Evolutionary conservation across 1,140 invertebrate genomes (phyloP).

Genomic region (Trachymyrmex septentrionalis): DNA sequence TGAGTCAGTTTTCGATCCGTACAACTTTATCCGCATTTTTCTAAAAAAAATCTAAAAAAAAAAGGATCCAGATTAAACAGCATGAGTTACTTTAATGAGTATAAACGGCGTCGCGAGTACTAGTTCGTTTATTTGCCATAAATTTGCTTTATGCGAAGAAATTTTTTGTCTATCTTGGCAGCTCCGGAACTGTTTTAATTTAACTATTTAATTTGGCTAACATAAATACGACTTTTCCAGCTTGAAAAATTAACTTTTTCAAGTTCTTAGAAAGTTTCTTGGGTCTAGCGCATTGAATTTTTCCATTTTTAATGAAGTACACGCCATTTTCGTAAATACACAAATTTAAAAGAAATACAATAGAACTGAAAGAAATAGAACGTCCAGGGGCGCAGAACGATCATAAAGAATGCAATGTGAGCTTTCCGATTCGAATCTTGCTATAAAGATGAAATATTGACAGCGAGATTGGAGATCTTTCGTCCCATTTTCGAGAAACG

Average conservation of each 20-base stretch:
- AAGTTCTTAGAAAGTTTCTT: background rate
- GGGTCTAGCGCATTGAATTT: background rate
- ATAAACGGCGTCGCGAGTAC: background rate
- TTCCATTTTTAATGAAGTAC: background rate
- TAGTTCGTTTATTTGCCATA: background rate
- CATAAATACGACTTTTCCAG: background rate
- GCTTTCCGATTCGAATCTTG: background rate
- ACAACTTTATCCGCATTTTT: background rate
- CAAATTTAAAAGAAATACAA: background rate
- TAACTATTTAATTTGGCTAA: conserved; percentile 2
- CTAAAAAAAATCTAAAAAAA: background rate
- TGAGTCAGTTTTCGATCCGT: background rate
- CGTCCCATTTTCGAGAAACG: conserved; percentile 25
- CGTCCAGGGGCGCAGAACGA: background rate
- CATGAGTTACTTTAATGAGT: background rate
- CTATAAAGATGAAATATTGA: conserved; percentile 48
- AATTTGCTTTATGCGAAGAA: background rate
- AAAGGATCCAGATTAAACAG: background rate
- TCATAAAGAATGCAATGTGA: background rate
- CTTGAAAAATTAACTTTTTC: background rate
- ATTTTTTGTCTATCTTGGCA: background rate
- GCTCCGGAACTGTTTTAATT: background rate
- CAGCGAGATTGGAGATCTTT: conserved; percentile 51
- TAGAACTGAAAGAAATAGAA: too few species aligned
- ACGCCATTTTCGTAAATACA: background rate